phyloP scores from a whole-genome alignment of 2,888 invertebrate genomes.

The Pycnomerus fuliginosus region DNA sequence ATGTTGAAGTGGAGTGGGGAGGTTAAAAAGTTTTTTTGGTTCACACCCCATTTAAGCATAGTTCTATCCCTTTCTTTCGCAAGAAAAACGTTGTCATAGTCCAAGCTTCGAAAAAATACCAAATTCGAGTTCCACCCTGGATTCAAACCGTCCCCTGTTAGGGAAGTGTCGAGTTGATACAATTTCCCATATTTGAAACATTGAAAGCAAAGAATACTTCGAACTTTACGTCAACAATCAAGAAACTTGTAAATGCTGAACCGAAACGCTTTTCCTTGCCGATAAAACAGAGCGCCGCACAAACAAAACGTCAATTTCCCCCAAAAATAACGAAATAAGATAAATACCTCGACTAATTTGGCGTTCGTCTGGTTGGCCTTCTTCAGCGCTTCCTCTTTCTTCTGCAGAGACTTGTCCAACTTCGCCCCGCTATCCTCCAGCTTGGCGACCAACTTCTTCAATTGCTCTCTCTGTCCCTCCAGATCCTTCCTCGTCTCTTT shows the following conservation, averaged over 20 bases:
- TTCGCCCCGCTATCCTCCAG: conserved; percentile 44
- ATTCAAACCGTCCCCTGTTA: too few species aligned
- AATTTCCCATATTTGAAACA: too few species aligned
- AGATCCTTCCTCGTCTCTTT: conserved; percentile 27
- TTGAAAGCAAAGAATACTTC: background rate
- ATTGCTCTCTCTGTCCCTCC: conserved; percentile 38
- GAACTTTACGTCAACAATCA: background rate
- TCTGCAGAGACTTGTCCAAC: conserved; percentile 41
- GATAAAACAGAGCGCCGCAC: conserved; percentile 1
- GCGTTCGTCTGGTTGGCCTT: conserved; percentile 36
- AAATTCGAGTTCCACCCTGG: too few species aligned
- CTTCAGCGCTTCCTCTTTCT: conserved; percentile 41
- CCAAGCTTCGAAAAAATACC: too few species aligned
- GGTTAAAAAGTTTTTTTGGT: too few species aligned
- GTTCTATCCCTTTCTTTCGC: too few species aligned
- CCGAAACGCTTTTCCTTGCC: background rate
- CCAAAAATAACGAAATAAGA: background rate
- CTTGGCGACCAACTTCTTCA: conserved; percentile 38
- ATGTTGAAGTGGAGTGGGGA: too few species aligned
- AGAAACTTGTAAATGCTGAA: background rate
- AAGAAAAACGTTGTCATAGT: too few species aligned
- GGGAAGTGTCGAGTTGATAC: too few species aligned
- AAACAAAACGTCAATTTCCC: background rate
- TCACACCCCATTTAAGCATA: too few species aligned
- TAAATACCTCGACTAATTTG: conserved; percentile 39